Base-by-base conservation (phyloP, 2,113 vertebrate genomes). In the Maccullochella peelii region DNA sequence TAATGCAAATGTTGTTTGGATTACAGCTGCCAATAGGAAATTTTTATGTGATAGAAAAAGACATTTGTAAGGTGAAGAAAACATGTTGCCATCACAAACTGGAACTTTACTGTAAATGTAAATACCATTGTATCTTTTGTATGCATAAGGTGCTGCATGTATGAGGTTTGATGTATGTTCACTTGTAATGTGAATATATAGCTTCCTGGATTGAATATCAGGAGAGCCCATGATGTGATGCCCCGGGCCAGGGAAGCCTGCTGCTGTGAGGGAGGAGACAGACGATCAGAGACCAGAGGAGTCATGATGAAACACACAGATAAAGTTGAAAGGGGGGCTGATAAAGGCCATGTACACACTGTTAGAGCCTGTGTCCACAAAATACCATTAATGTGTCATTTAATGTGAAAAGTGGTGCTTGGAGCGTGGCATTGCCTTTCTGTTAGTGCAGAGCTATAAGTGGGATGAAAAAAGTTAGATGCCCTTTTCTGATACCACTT, bases 271-370 rank as follows among this genome's bases (percentile, higher is more conserved):
- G 7, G 63, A 58, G 27, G 65, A 58, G 38, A 44, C 18, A 1
- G 76, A 12, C 3, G 5, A 59, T 61, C 30, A 79, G 42, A 62
- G 30, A 52, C 21, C 8, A 49, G 44, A 25, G 20, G 66, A 79
- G 15, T 58, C 20, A 49, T 6, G 27, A 68, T 68, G 25, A 59
- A 62, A 61, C 30, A 65, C 73, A 20, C 2, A 38, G 42, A 70
- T 59, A 27, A 38, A 25, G 57, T 71, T 71, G 21, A 79, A 71
- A 71, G 47, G 44, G 58, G 40, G 47, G 47, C 18, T 72, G 58
- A 58, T 69, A 36, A 69, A 47, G 65, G 76, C 14, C 20, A 4
- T 50, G 42, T 75, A 15, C 67, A 54, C 55, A 40, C 5, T 30
- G 50, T 25, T 4, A 8, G 20, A 18, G 54, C 36, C 36, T 30